These are phyloP conservation scores for Halesus radiatus DNA, from an alignment of 1,140 invertebrate genomes.

Conservation along the genomic window DNA sequence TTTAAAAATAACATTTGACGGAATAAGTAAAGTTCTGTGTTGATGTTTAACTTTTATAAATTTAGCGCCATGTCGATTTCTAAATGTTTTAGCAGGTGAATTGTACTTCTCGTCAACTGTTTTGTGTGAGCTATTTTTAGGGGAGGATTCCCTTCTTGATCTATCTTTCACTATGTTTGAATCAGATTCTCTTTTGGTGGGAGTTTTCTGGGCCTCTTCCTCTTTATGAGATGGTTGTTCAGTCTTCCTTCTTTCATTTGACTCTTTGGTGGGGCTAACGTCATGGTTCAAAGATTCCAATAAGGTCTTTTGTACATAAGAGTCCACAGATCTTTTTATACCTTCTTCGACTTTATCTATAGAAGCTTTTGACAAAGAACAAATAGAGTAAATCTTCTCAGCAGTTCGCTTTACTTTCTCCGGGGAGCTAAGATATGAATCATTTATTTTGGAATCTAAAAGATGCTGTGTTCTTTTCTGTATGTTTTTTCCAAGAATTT, in stretches of 20 bases:
- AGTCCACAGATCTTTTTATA: slow-evolving; percentile 24
- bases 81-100: not conserved
- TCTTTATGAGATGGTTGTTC: too few species aligned
- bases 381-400: slow-evolving; percentile 42
- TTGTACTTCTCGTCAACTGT: not conserved
- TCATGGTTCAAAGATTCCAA: too few species aligned
- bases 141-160: too few species aligned
- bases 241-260: too few species aligned
- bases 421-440: slow-evolving; percentile 27
- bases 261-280: too few species aligned
- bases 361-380: slow-evolving; percentile 33
- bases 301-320: slow-evolving; percentile 1
- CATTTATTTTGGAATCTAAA: slow-evolving; percentile 26
- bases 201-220: too few species aligned
- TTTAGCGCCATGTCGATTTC: not conserved
- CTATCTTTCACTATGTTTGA: too few species aligned
- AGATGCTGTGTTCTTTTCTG: slow-evolving; percentile 35
- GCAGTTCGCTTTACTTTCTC: slow-evolving; percentile 21
- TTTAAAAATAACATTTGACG: slow-evolving; percentile 14
- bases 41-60: slow-evolving; percentile 15
- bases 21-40: not conserved
- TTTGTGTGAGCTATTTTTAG: not conserved
- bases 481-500: slow-evolving; percentile 37
- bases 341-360: slow-evolving; percentile 35
- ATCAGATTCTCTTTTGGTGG: too few species aligned